Percentiles rank a stretch among this genome's conserved stretches.
Conservation (phyloP, 2,888 invertebrate species). For the Sphaerophoria taeniata region DNA sequence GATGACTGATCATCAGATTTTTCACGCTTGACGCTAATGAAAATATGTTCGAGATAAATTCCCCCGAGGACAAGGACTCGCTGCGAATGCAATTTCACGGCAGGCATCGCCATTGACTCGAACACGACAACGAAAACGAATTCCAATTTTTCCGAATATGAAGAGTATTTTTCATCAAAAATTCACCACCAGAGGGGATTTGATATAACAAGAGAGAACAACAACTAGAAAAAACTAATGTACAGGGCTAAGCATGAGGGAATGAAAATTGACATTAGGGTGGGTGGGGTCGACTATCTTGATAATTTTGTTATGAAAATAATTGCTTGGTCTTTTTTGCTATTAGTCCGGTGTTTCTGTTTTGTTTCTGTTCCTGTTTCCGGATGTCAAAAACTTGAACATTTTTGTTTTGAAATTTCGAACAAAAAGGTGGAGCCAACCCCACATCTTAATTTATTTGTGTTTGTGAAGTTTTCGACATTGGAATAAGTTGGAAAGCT, state of each 20-base stretch:
- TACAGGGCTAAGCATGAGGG: neutral
- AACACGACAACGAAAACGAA: slow-evolving; percentile 33
- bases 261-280: slow-evolving; percentile 16
- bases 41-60: slow-evolving; percentile 69
- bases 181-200: slow-evolving; percentile 40
- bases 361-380: slow-evolving; percentile 12
- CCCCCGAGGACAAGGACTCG: slow-evolving; percentile 64
- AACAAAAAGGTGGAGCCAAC: neutral
- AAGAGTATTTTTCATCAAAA: slow-evolving; percentile 40
- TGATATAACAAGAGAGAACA: neutral
- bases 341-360: too few species aligned
- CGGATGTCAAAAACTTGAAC: neutral
- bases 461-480: slow-evolving; percentile 8
- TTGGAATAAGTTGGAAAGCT: slow-evolving; percentile 36
- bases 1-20: slow-evolving; percentile 73
- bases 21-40: slow-evolving; percentile 75
- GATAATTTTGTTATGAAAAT: slow-evolving; percentile 68
- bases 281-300: slow-evolving; percentile 48
- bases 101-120: slow-evolving; percentile 36
- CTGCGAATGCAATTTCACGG: slow-evolving; percentile 67
- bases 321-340: slow-evolving; percentile 52
- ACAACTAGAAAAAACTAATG: too few species aligned
- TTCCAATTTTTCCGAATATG: slow-evolving; percentile 13
- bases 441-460: neutral
- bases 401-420: slow-evolving; percentile 44